Evolutionary conservation across 1,140 invertebrate species (phyloP), one percentile per base, ranked within the genome.

Genomic region (Eupristina koningsbergeri): DNA sequence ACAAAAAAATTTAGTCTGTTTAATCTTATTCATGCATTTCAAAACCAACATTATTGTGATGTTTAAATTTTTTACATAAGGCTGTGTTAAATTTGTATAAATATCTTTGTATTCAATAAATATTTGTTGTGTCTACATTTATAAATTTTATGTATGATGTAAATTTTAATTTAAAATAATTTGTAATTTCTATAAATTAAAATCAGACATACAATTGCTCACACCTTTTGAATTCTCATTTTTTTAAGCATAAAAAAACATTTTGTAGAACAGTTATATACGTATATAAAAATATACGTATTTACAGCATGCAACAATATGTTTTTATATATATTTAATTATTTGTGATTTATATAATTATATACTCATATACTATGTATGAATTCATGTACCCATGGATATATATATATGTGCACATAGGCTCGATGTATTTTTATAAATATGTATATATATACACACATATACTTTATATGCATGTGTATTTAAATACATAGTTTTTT

Each of bases 1-100:
- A 34, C 50, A 64, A 76, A 17, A 58, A 81, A 82, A 82, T 82
- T 82, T 82, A 73, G 81, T 82, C 73, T 61, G 50, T 82, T 53
- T 26, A 22, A 50, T 82, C 50, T n/a, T n/a, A 50, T 81, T 63
- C 26, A 81, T 34, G 63, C 36, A 63, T 36, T 34, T 31, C 53
- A 67, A 82, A 81, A 82, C 29, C 61, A 76, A 64, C 41, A n/a
- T 64, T 76, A 76, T 67, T 3, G 34, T 58, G 22, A 83, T 69
- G 31, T 29, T 69, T 29, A 41, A 74, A 74, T 58, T 53, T 82
- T 75, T 76, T 15, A 26, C 9, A 36, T 67, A 9, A 69, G 69
- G 29, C 47, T 69, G 39, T 17, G 29, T 26, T 11, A 47, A 77
- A 0, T 15, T 64, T 50, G 19, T n/a, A n/a, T n/a, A n/a, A 26